Percentiles rank a stretch among this genome's conserved stretches.
These are phyloP conservation scores for Augiades crinisus DNA, from an alignment of 2,888 invertebrate species.

Conservation along the genomic window DNA sequence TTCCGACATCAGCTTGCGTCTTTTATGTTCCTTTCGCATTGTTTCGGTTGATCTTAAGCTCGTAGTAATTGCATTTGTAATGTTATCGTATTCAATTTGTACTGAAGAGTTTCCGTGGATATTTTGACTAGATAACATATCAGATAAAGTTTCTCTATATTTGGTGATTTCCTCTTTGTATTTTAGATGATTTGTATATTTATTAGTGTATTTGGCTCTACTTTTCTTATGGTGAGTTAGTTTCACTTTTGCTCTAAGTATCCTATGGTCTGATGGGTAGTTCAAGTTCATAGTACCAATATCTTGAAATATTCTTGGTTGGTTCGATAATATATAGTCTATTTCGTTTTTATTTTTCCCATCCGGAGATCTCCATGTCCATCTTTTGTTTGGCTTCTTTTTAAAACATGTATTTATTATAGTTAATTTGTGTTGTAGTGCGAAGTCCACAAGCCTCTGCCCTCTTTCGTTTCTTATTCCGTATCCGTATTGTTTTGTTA, in stretches of 20 bases:
- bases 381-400: no score
- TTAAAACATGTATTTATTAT: conserved; percentile 36
- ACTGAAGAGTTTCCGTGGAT: no score
- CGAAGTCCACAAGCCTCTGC: conserved; percentile 35
- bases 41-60: conserved; percentile 5
- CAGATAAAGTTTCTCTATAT: no score
- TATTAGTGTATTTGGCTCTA: conserved; percentile 11
- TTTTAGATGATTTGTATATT: no score
- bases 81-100: conserved; percentile 19
- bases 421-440: conserved; percentile 30
- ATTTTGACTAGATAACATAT: no score
- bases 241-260: conserved; percentile 19
- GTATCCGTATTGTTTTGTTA: conserved; percentile 30
- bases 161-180: no score
- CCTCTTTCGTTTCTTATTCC: conserved; percentile 33
- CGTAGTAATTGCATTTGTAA: conserved; percentile 12
- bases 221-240: conserved; percentile 9
- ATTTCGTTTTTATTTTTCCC: conserved; percentile 9
- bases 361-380: conserved; percentile 8
- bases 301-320: conserved; percentile 12
- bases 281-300: conserved; percentile 18
- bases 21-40: conserved; percentile 2
- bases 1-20: conserved; percentile 17
- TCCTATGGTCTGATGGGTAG: conserved; percentile 25
- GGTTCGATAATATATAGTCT: conserved; percentile 6